phyloP scores from a whole-genome alignment of 2,888 invertebrate species.

The Tetranychus truncatus region DNA sequence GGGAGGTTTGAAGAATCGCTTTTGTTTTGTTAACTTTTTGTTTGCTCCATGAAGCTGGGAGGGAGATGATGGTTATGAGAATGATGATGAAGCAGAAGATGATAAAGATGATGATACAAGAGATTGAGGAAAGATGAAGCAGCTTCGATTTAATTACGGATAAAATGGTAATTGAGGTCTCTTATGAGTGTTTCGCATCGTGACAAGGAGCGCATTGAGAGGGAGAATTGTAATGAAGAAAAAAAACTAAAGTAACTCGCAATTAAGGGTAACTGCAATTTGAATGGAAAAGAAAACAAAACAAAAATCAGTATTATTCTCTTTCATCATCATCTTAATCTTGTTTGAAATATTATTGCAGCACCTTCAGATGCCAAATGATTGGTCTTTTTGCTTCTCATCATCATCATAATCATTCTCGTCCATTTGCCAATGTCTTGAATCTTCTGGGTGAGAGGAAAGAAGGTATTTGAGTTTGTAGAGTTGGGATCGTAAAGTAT shows the following conservation, averaged over 20 bases:
- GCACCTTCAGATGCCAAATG: background rate
- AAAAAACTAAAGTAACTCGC: background rate
- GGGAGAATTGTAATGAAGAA: background rate
- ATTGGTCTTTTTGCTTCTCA: background rate
- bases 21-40: background rate
- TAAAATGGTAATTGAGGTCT: background rate
- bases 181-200: background rate
- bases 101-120: background rate
- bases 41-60: too few species aligned
- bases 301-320: too few species aligned
- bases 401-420: background rate
- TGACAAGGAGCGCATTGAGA: background rate
- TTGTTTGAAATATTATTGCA: background rate
- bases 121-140: background rate
- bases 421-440: background rate
- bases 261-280: background rate
- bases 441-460: background rate
- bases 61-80: background rate
- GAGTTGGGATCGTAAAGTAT: background rate
- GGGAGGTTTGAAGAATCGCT: background rate
- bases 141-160: conserved; percentile 1
- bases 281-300: too few species aligned
- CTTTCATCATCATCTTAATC: too few species aligned
- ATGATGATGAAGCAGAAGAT: background rate
- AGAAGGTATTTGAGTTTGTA: background rate